phyloP scores from a whole-genome alignment of 2,113 vertebrate genomes.

The Leucoraja erinaceus region DNA sequence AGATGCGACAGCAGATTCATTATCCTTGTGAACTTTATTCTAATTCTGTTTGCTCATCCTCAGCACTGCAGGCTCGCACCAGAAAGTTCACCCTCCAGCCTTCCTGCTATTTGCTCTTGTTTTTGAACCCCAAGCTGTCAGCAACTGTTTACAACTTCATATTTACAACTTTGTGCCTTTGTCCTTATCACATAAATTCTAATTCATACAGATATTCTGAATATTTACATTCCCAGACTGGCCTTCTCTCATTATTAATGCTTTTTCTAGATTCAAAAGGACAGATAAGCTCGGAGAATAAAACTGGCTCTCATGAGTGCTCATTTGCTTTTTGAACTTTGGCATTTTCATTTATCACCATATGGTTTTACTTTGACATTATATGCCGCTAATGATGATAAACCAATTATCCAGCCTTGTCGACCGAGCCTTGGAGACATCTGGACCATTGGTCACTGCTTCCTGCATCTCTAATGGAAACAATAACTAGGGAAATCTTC shows the following conservation, averaged over 20 bases:
- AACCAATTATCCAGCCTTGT: constrained; percentile 33
- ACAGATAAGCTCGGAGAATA: constrained; percentile 32
- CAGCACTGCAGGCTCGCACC: not conserved
- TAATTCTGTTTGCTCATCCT: constrained; percentile 8
- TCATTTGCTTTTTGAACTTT: constrained; percentile 33
- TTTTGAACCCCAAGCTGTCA: constrained; percentile 35
- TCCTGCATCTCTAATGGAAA: constrained; percentile 35
- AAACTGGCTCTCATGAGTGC: constrained; percentile 22
- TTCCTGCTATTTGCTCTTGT: not conserved
- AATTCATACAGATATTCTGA: constrained; percentile 14
- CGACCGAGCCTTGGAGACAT: constrained; percentile 18
- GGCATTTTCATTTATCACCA: constrained; percentile 38
- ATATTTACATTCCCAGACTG: not conserved
- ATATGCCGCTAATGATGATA: constrained; percentile 34
- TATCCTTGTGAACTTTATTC: constrained; percentile 16
- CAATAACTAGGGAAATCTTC: constrained; percentile 29
- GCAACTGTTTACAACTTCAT: not conserved
- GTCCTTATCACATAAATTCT: constrained; percentile 34
- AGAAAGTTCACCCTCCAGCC: constrained; percentile 3
- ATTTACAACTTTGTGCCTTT: constrained; percentile 32
- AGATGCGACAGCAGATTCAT: not conserved
- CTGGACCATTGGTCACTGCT: constrained; percentile 31
- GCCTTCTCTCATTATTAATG: constrained; percentile 28
- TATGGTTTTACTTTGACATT: constrained; percentile 37
- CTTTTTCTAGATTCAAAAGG: constrained; percentile 14